phyloP scores from a whole-genome alignment of 2,888 invertebrate genomes.

The Ochropacha duplaris region DNA sequence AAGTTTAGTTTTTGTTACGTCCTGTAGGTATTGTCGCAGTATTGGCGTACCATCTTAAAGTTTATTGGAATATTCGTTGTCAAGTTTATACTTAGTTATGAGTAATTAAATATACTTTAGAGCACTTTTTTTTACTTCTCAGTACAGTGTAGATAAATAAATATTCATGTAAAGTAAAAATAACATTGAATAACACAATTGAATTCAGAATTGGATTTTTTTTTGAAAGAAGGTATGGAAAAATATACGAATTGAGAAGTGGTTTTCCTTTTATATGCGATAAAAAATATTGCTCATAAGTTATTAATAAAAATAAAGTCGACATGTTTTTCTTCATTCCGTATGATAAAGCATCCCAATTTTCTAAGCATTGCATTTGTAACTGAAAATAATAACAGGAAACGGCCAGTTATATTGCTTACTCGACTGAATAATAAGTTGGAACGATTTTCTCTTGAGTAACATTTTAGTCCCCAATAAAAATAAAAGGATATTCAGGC shows the following conservation, averaged over 20 bases:
- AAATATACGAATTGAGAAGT: no score
- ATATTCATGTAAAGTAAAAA: no score
- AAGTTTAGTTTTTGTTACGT: constrained; percentile 38
- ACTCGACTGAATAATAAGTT: background rate
- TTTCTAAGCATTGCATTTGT: background rate
- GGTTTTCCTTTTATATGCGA: no score
- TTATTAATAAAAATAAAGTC: no score
- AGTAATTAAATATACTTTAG: no score
- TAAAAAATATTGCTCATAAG: no score
- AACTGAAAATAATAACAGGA: background rate
- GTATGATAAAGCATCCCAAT: background rate
- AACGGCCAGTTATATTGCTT: background rate
- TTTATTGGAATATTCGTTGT: background rate
- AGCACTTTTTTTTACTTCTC: no score
- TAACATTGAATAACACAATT: no score
- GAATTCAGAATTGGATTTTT: no score
- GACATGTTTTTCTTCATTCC: background rate
- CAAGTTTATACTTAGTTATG: no score
- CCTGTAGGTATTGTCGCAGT: background rate
- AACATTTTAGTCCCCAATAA: background rate
- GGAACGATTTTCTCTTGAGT: background rate
- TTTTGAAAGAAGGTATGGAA: no score
- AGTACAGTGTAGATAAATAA: no score
- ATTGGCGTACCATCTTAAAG: background rate
- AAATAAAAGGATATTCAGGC: constrained; percentile 24